Conservation (phyloP, 2,113 vertebrate genomes). For the Indri indri region DNA sequence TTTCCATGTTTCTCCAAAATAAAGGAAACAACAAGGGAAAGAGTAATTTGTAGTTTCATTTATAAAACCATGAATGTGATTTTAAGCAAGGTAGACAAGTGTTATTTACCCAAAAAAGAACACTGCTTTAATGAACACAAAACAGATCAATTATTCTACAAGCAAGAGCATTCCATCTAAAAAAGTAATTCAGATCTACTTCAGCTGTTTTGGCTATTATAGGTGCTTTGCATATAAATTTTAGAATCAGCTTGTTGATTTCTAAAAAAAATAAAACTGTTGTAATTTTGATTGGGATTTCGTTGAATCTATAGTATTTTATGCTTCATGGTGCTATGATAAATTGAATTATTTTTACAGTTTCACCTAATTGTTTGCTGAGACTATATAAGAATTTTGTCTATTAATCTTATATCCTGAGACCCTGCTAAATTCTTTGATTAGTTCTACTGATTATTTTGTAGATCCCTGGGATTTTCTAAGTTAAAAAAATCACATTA, state of each 20-base stretch:
- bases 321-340: neutral
- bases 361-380: neutral
- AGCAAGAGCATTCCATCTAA: neutral
- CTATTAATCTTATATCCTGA: neutral
- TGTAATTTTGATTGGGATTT: neutral
- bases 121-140: neutral
- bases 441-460: neutral
- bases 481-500: neutral
- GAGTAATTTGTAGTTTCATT: neutral
- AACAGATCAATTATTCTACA: neutral
- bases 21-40: neutral
- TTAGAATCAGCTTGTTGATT: neutral
- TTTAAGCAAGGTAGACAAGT: neutral
- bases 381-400: neutral
- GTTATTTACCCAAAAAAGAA: neutral
- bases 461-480: neutral
- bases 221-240: neutral
- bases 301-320: neutral
- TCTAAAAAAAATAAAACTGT: neutral
- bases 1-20: neutral
- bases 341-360: neutral
- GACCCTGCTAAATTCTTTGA: neutral
- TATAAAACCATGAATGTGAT: neutral
- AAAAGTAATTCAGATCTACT: neutral
- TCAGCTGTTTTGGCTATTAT: neutral